phyloP scores from a whole-genome alignment of 2,888 invertebrate species.

The Lutraria lutraria region DNA sequence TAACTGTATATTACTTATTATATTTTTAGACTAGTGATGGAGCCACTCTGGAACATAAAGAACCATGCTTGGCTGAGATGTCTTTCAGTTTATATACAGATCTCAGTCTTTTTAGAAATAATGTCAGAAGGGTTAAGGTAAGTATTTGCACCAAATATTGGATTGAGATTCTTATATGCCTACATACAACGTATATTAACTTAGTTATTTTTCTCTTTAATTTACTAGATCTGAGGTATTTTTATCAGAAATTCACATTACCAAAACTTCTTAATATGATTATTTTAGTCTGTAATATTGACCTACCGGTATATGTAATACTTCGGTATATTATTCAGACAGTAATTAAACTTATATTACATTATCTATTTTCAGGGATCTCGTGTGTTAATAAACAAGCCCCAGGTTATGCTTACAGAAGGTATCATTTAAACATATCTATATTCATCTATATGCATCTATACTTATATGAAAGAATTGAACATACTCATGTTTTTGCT shows the following conservation, averaged over 20 bases:
- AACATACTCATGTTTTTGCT: no score
- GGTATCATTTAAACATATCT: slow-evolving; percentile 77
- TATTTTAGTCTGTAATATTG: no score
- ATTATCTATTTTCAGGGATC: slow-evolving; percentile 72
- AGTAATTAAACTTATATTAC: no score
- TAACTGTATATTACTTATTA: neutral
- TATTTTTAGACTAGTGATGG: slow-evolving; percentile 26
- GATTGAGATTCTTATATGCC: neutral
- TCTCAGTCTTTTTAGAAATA: slow-evolving; percentile 73
- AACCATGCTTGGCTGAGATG: slow-evolving; percentile 81
- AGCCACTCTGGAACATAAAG: slow-evolving; percentile 30
- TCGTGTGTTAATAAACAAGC: slow-evolving; percentile 77
- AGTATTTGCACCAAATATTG: neutral
- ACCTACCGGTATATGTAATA: no score
- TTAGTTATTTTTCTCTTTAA: no score
- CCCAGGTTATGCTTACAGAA: slow-evolving; percentile 83
- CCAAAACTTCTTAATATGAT: no score
- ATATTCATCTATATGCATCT: no score
- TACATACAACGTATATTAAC: no score
- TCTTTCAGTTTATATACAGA: slow-evolving; percentile 78
- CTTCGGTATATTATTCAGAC: no score
- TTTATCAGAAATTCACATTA: no score
- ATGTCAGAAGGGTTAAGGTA: slow-evolving; percentile 77
- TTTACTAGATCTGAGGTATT: no score
- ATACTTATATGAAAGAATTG: no score